These are phyloP conservation scores for Drosophila kuntzei DNA, from an alignment of 2,888 invertebrate species.

Conservation along the genomic window DNA sequence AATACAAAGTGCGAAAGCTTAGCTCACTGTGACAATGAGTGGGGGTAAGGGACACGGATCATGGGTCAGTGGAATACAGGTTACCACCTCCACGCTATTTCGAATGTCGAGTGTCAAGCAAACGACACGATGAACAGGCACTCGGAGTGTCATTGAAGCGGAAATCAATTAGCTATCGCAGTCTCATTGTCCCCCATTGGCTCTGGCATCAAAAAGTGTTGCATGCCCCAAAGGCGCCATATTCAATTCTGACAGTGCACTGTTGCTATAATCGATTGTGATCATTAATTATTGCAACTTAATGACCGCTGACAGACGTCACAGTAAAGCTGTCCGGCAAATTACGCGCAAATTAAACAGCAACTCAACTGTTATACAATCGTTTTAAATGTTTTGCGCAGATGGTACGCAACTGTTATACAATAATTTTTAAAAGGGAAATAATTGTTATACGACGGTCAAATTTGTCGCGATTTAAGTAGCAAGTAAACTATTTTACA, in stretches of 20 bases:
- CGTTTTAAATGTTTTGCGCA: not conserved
- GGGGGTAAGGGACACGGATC: not conserved
- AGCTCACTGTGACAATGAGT: not conserved
- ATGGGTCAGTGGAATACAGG: not conserved
- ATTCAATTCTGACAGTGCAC: conserved; percentile 45
- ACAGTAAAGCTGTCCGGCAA: conserved; percentile 25
- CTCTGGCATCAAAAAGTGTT: conserved; percentile 23
- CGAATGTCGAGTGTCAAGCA: conserved; percentile 35
- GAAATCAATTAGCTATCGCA: conserved; percentile 66
- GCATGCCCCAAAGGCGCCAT: conserved; percentile 25
- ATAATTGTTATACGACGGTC: not conserved
- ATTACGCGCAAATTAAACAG: conserved; percentile 2
- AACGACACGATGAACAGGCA: conserved; percentile 48
- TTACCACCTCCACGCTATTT: conserved; percentile 1
- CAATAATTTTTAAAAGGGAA: too few relatives aligned
- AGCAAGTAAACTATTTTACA: conserved; percentile 15
- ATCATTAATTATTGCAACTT: conserved; percentile 42
- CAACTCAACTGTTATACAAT: conserved; percentile 14
- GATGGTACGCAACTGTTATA: too few relatives aligned
- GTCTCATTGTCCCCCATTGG: not conserved
- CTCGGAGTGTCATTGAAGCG: conserved; percentile 56
- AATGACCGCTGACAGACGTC: conserved; percentile 38
- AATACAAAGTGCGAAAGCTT: conserved; percentile 40
- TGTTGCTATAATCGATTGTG: conserved; percentile 50
- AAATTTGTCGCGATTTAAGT: conserved; percentile 7